Percentiles rank a stretch among this genome's conserved stretches.
Conservation (phyloP, 2,113 vertebrate genomes). For the Festucalex cinctus region DNA sequence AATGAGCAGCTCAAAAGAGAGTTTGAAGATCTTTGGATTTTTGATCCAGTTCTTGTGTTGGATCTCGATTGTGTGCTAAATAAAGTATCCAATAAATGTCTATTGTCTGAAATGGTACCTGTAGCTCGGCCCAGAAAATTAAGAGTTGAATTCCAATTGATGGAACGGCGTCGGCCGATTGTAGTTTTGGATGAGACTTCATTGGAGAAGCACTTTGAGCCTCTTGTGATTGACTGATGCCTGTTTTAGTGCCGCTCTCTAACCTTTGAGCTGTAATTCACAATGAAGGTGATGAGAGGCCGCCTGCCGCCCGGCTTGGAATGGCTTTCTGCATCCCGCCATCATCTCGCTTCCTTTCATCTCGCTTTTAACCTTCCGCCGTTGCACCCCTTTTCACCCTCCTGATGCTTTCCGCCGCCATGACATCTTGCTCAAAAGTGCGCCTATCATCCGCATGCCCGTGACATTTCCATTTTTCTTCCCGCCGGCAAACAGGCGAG, state of each 20-base stretch:
- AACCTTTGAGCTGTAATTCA: conserved; percentile 1
- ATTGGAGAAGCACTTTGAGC: conserved; percentile 8
- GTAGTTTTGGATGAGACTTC: background rate
- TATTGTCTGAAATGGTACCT: too few species aligned
- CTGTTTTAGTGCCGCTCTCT: conserved; percentile 7
- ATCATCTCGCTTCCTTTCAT: background rate
- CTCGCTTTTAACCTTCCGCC: background rate
- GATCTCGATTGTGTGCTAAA: too few species aligned
- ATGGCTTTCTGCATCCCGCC: background rate
- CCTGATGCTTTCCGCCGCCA: background rate
- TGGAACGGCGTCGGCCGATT: too few species aligned
- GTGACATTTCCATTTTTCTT: conserved; percentile 30
- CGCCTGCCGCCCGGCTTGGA: background rate
- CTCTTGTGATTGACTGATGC: conserved; percentile 14
- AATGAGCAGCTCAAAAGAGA: too few species aligned
- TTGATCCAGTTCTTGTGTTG: too few species aligned
- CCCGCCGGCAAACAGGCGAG: background rate
- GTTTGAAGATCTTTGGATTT: too few species aligned
- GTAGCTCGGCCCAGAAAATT: background rate
- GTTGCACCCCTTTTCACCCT: background rate
- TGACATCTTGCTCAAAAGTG: conserved; percentile 19
- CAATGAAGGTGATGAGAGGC: background rate
- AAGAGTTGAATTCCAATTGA: background rate
- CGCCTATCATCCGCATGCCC: conserved; percentile 12
- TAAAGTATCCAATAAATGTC: too few species aligned